phyloP scores from a whole-genome alignment of 1,140 invertebrate genomes.

The Thaumetopoea pityocampa region DNA sequence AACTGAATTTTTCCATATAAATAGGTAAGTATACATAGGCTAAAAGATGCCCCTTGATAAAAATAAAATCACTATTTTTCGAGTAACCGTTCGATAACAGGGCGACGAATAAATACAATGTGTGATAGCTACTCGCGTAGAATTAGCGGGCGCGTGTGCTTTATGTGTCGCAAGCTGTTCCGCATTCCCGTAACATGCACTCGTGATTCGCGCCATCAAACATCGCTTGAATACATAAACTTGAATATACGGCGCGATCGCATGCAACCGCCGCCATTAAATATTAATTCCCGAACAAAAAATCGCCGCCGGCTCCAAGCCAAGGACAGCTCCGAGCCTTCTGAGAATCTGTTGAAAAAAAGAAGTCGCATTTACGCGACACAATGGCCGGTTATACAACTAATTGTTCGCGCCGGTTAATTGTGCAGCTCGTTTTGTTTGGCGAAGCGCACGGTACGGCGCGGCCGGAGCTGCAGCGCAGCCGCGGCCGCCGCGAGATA shows the following conservation, averaged over 20 bases:
- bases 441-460: conserved; percentile 25
- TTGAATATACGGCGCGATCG: conserved; percentile 22
- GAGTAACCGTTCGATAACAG: too few species aligned
- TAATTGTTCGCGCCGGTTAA: conserved; percentile 70
- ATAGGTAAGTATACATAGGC: too few species aligned
- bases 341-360: conserved; percentile 55
- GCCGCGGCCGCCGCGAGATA: conserved; percentile 20
- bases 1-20: too few species aligned
- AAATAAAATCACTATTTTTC: too few species aligned
- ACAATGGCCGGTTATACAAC: conserved; percentile 65
- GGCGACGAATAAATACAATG: too few species aligned
- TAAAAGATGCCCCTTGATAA: too few species aligned
- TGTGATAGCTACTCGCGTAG: too few species aligned
- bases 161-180: too few species aligned
- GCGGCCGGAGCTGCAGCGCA: conserved; percentile 11
- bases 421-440: conserved; percentile 62
- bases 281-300: conserved; percentile 55
- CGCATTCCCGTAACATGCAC: too few species aligned
- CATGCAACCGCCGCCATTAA: conserved; percentile 41
- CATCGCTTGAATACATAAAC: conserved; percentile 27
- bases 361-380: conserved; percentile 41
- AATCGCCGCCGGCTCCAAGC: conserved; percentile 24
- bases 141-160: too few species aligned
- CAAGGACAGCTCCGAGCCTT: conserved; percentile 48
- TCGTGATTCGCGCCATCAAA: conserved; percentile 11